phyloP scores from a whole-genome alignment of 2,797 vertebrate genomes.

The Anguilla marmorata region DNA sequence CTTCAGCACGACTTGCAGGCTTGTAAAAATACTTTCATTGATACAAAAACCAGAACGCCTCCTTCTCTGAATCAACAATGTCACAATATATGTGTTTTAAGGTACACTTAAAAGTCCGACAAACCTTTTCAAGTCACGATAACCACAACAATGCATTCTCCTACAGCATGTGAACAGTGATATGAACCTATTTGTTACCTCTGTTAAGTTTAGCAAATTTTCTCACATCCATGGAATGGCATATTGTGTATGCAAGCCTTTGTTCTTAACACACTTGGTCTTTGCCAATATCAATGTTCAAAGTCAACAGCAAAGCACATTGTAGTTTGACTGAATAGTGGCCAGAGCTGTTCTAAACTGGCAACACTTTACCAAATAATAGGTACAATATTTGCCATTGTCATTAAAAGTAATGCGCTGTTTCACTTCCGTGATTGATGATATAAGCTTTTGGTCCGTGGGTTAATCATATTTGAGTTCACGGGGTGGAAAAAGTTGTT shows the following conservation, averaged over 20 bases:
- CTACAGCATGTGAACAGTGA: not conserved
- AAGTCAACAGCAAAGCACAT: not conserved
- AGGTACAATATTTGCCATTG: not conserved
- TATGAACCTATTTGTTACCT: not conserved
- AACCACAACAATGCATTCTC: not conserved
- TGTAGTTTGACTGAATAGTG: not conserved
- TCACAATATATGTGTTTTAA: not conserved
- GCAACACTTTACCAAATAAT: not conserved
- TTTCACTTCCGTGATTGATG: not conserved
- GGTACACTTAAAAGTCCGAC: not conserved
- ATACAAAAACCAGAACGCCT: constrained; percentile 29
- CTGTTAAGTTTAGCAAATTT: not conserved
- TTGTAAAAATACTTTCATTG: constrained; percentile 33
- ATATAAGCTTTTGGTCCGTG: not conserved
- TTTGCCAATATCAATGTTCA: not conserved
- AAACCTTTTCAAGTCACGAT: not conserved
- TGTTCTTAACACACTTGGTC: not conserved
- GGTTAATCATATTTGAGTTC: constrained; percentile 10
- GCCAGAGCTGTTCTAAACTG: not conserved
- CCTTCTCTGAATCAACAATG: constrained; percentile 33
- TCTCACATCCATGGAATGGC: not conserved
- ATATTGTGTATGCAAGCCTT: not conserved
- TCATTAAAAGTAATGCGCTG: not conserved
- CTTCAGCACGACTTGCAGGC: not conserved
- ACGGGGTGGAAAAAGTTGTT: not conserved